These are phyloP conservation scores for Stomorhina lunata DNA, from an alignment of 2,888 invertebrate genomes.

Conservation along the genomic window DNA sequence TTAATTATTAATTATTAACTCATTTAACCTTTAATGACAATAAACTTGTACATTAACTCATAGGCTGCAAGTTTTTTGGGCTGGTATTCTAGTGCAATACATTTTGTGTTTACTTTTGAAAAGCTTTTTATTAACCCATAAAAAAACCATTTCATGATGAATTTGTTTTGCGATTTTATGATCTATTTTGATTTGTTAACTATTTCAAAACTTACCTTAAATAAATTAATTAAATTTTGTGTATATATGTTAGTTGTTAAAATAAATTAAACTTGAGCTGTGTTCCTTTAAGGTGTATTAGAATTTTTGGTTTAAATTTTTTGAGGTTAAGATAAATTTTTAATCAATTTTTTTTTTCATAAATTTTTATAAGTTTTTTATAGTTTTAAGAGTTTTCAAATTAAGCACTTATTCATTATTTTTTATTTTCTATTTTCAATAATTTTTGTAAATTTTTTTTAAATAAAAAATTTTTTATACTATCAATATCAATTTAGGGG, in stretches of 20 bases:
- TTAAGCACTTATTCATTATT: constrained; percentile 16
- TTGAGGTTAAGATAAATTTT: no score
- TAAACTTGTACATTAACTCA: no score
- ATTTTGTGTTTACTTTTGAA: no score
- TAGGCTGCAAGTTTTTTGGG: no score
- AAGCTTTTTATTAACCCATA: no score
- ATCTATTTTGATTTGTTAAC: neutral
- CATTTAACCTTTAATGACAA: no score
- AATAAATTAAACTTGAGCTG: neutral
- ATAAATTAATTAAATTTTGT: neutral
- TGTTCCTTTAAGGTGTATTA: constrained; percentile 23
- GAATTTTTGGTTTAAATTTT: neutral
- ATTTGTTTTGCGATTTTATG: neutral
- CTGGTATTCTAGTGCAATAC: no score
- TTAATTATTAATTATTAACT: no score
- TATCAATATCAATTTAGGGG: constrained; percentile 68
- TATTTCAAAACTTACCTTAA: constrained; percentile 42
- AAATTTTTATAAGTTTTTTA: neutral
- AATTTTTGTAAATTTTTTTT: constrained; percentile 16
- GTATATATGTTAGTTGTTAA: neutral
- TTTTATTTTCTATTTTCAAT: constrained; percentile 48
- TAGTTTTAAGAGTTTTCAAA: neutral
- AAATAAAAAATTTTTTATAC: constrained; percentile 41
- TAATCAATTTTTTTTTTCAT: neutral
- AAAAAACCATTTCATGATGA: neutral